Evolutionary conservation across 1,140 invertebrate genomes (phyloP), one percentile per base, ranked within the genome.

Genomic region (Heliconius hermathena): DNA sequence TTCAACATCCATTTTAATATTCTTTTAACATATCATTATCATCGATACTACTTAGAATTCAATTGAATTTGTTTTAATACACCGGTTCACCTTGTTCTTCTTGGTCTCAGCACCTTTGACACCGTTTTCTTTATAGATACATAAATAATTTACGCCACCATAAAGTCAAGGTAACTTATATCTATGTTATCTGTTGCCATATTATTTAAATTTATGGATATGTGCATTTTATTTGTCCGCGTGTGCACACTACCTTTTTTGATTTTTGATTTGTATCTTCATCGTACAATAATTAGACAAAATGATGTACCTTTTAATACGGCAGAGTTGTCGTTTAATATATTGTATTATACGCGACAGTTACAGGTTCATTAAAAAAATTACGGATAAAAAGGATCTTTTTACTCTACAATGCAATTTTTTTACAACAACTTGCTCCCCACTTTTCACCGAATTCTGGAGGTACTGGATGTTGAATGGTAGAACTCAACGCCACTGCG

Each of bases 61-160:
- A 72, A 72, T 72, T 36, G 36, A 20, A 72, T 72, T 71, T 33
- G 33, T 71, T 72, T 41, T 72, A 72, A 72, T 72, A 72, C 18
- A 41, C 71, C 71, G 20, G 71, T 75, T 81, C 52, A 54, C 80
- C 80, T 81, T 75, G 80, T 71, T 77, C 78, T 77, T 70, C 73
- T 72, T 70, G 46, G 71, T 76, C 80, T 81, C 36, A 38, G 33
- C 71, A 72, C 71, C 71, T 72, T 81, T 81, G 80, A 75, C 80
- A 81, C 74, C 57, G 22, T 66, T 76, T 76, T 76, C 74, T 76
- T 76, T 76, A 60, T 76, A 76, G 71, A 72, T 72, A 72, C 71
- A 72, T 72, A 38, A 72, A 72, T 72, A 38, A 72, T 72, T 72
- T 36, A 72, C 71, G 29, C 33, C 36, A 38, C 36, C 36, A 11